phyloP scores from a whole-genome alignment of 2,888 invertebrate genomes.

The Lottia scabra region DNA sequence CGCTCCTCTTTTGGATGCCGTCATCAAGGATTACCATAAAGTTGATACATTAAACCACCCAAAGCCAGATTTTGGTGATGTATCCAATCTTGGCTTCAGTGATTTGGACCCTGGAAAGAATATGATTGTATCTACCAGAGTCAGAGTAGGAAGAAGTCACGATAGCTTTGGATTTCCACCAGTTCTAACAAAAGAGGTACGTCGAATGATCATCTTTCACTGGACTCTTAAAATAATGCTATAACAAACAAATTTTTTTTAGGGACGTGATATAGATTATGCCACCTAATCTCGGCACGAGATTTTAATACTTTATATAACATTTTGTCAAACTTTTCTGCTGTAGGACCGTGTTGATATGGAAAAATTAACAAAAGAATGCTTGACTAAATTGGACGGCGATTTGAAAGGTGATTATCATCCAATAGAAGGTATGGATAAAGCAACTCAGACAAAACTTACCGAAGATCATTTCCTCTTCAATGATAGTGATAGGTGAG shows the following conservation, averaged over 20 bases:
- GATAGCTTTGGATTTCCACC: slow-evolving; percentile 70
- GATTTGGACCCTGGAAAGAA: slow-evolving; percentile 87
- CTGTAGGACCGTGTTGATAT: slow-evolving; percentile 48
- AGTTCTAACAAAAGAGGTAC: slow-evolving; percentile 79
- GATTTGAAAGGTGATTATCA: slow-evolving; percentile 66
- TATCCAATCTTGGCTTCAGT: slow-evolving; percentile 79
- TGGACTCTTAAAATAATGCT: no score
- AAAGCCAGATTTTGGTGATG: slow-evolving; percentile 88
- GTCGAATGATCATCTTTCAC: no score
- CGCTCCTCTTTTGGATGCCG: slow-evolving; percentile 92
- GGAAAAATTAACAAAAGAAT: slow-evolving; percentile 41
- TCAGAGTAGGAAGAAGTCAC: slow-evolving; percentile 60
- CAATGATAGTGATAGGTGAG: slow-evolving; percentile 51
- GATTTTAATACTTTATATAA: no score
- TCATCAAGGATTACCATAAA: slow-evolving; percentile 77
- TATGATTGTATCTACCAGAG: slow-evolving; percentile 76
- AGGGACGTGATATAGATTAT: no score
- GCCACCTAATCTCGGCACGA: no score
- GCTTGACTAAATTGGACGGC: slow-evolving; percentile 42
- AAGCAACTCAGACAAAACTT: slow-evolving; percentile 48
- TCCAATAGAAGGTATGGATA: slow-evolving; percentile 59
- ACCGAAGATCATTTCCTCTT: slow-evolving; percentile 61
- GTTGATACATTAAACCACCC: slow-evolving; percentile 78
- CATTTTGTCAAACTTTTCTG: background rate
- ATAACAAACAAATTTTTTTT: no score